phyloP scores from a whole-genome alignment of 2,113 vertebrate genomes.

The Cryptomyrus ogoouensis region DNA sequence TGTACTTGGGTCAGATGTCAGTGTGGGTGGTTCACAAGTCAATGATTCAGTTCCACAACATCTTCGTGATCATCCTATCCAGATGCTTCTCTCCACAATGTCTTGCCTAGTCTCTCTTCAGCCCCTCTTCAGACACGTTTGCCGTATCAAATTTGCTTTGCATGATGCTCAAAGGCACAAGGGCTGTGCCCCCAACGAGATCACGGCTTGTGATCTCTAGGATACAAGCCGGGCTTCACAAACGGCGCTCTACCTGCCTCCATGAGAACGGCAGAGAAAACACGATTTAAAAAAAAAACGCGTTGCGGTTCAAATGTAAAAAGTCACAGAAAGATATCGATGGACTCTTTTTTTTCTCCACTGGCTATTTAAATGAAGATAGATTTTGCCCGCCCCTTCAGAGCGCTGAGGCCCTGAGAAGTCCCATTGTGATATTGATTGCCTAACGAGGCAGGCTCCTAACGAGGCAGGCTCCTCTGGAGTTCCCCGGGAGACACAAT shows the following conservation, averaged over 20 bases:
- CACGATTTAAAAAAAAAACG: neutral
- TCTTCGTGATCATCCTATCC: neutral
- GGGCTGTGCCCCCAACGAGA: neutral
- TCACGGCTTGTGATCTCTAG: neutral
- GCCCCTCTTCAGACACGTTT: neutral
- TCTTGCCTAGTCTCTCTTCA: neutral
- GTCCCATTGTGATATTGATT: constrained; percentile 15
- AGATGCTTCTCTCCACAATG: neutral
- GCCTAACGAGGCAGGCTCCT: neutral
- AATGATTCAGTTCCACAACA: neutral
- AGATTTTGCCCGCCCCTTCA: neutral
- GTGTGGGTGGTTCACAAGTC: neutral
- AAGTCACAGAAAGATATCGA: neutral
- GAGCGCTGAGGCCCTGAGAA: neutral
- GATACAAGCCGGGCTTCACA: neutral
- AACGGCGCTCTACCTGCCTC: neutral
- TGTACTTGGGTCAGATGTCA: neutral
- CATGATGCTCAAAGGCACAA: neutral
- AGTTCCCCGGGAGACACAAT: neutral
- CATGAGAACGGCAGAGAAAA: neutral
- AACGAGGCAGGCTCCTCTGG: neutral
- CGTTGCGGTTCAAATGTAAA: neutral
- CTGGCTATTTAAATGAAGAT: constrained; percentile 11
- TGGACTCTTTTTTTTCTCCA: neutral
- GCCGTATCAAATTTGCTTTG: neutral